Evolutionary conservation across 2,113 vertebrate species (phyloP).

Genomic region (Illadopsis cleaveri): DNA sequence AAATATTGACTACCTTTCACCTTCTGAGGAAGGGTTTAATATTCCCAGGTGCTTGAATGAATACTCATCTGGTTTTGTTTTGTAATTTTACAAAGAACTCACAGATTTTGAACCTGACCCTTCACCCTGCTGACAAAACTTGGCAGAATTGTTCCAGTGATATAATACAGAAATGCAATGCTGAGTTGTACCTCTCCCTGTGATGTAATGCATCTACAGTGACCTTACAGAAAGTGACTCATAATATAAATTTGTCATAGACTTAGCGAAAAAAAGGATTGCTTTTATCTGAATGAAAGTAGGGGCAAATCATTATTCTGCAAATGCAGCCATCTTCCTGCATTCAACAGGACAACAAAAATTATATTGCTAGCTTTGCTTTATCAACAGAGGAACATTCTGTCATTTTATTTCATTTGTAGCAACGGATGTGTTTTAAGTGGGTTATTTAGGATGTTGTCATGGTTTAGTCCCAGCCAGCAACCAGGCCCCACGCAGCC

Average conservation of each 20-base stretch:
- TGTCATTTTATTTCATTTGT: neutral
- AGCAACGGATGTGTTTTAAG: neutral
- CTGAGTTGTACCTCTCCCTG: conserved; percentile 35
- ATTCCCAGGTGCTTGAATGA: conserved; percentile 30
- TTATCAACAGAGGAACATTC: neutral
- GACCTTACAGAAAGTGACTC: conserved; percentile 51
- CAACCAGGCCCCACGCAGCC: neutral
- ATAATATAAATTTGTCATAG: conserved; percentile 31
- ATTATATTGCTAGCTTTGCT: neutral
- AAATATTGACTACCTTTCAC: neutral
- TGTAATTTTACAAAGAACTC: conserved; percentile 52
- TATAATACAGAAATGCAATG: conserved; percentile 40
- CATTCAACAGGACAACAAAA: neutral
- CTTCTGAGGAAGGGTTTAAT: neutral
- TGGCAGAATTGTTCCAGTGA: conserved; percentile 38
- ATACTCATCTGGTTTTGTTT: conserved; percentile 49
- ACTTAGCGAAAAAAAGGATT: conserved; percentile 9
- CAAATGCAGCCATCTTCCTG: neutral
- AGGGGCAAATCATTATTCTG: neutral
- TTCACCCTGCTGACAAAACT: conserved; percentile 51
- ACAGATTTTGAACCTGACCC: conserved; percentile 49
- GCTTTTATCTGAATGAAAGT: conserved; percentile 34
- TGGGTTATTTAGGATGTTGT: neutral
- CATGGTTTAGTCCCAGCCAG: neutral
- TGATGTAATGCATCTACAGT: conserved; percentile 41